Evolutionary conservation across 2,888 invertebrate genomes (phyloP).

Genomic region (Lamellibrachia satsuma): DNA sequence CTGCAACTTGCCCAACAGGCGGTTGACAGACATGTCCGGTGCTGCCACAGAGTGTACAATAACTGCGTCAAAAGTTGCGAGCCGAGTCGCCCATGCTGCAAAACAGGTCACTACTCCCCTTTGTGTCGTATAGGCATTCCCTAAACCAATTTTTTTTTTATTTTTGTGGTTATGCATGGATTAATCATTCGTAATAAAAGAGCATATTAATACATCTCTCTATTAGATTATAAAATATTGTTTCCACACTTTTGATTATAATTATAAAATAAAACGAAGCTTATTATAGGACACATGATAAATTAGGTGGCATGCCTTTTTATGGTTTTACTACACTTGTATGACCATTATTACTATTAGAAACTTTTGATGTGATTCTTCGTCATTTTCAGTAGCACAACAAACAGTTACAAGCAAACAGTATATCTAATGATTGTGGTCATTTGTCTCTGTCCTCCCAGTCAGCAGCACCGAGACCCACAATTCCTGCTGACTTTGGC

Average conservation of each 20-base stretch:
- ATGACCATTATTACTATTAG: not conserved
- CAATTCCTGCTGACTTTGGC: slow-evolving; percentile 67
- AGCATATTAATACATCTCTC: too few relatives aligned
- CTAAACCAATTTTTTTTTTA: too few relatives aligned
- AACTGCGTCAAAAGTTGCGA: slow-evolving; percentile 10
- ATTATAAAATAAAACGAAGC: too few relatives aligned
- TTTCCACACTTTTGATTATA: too few relatives aligned
- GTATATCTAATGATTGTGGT: not conserved
- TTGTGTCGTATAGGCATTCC: too few relatives aligned
- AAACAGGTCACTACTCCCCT: not conserved
- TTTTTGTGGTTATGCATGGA: too few relatives aligned
- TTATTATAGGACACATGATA: too few relatives aligned
- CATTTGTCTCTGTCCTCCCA: slow-evolving; percentile 9
- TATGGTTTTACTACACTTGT: not conserved
- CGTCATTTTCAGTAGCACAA: not conserved
- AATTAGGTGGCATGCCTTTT: too few relatives aligned
- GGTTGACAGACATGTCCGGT: not conserved
- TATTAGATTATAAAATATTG: too few relatives aligned
- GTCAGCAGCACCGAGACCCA: slow-evolving; percentile 61
- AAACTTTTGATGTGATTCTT: not conserved
- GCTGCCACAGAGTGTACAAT: not conserved
- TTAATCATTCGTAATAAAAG: too few relatives aligned
- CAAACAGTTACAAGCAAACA: not conserved
- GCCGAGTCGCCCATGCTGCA: not conserved
- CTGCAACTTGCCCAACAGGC: not conserved